These are phyloP conservation scores for Alsophila aescularia DNA, from an alignment of 2,888 invertebrate genomes.

Conservation along the genomic window DNA sequence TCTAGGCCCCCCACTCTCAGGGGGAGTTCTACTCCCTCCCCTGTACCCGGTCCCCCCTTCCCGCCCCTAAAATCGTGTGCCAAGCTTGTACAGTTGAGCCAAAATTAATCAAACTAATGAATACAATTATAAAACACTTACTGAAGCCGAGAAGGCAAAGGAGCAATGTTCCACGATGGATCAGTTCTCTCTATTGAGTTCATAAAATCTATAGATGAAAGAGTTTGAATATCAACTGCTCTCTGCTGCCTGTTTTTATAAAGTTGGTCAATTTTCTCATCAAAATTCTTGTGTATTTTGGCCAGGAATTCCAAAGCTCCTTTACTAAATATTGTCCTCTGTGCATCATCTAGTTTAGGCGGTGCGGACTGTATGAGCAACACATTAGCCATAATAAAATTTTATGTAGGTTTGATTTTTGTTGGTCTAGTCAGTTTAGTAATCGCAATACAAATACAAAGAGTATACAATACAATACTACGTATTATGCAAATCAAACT, in stretches of 20 bases:
- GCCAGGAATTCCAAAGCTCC: conserved; percentile 84
- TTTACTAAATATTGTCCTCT: conserved; percentile 81
- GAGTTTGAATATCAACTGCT: conserved; percentile 57
- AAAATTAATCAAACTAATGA: too few species aligned
- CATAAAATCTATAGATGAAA: conserved; percentile 66
- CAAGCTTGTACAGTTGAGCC: too few species aligned
- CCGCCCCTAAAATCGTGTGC: too few species aligned
- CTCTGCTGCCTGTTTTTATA: conserved; percentile 69
- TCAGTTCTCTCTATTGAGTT: conserved; percentile 69
- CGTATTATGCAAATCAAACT: too few species aligned
- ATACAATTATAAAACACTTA: conserved; percentile 49
- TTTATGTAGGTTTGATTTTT: too few species aligned
- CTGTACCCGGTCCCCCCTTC: too few species aligned
- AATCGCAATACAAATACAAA: too few species aligned
- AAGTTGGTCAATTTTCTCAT: conserved; percentile 74
- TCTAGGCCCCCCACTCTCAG: too few species aligned
- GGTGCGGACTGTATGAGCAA: conserved; percentile 79
- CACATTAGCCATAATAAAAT: conserved; percentile 54
- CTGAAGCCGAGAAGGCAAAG: conserved; percentile 82
- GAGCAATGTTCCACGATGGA: conserved; percentile 84
- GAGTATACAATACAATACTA: too few species aligned
- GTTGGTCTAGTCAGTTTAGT: too few species aligned
- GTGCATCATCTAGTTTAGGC: conserved; percentile 80
- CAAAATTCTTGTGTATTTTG: conserved; percentile 79
- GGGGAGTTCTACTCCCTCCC: too few species aligned